A percentile compares a stretch with the other conserved stretches of the same genome.
phyloP scores from a whole-genome alignment of 2,113 vertebrate species.

The Callorhinus ursinus region DNA sequence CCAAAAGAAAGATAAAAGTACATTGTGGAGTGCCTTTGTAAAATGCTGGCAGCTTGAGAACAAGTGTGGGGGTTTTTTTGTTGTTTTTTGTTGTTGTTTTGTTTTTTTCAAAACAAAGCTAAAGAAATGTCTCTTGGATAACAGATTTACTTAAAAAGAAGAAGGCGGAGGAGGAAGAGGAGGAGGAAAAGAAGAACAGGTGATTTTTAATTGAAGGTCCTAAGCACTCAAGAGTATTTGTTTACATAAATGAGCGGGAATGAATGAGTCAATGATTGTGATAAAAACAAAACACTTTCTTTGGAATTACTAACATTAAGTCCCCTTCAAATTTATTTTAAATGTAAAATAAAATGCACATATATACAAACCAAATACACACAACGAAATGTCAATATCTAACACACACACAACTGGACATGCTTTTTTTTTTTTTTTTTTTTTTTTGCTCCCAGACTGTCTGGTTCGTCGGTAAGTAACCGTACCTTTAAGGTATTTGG shows the following conservation, averaged over 20 bases:
- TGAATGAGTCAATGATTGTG: background rate
- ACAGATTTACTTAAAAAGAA: background rate
- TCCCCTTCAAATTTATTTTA: background rate
- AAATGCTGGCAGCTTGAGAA: background rate
- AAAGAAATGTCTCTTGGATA: constrained; percentile 14
- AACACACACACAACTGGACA: background rate
- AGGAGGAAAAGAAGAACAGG: background rate
- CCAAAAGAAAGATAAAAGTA: background rate
- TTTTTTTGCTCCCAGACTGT: background rate
- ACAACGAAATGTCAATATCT: background rate
- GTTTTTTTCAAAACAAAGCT: background rate
- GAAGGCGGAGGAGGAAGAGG: background rate
- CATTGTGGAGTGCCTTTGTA: background rate
- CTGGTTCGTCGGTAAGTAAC: background rate
- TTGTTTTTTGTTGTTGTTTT: background rate
- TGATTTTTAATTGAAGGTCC: background rate
- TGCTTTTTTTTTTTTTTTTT: background rate
- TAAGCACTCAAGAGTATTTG: background rate
- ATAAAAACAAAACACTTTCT: background rate
- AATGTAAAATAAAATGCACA: background rate
- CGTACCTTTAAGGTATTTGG: constrained; percentile 54
- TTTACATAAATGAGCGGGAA: background rate
- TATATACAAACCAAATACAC: background rate
- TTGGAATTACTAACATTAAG: background rate
- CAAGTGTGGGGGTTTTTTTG: background rate